Conservation (phyloP, 2,888 invertebrate genomes). For the Tenodera sinensis region DNA sequence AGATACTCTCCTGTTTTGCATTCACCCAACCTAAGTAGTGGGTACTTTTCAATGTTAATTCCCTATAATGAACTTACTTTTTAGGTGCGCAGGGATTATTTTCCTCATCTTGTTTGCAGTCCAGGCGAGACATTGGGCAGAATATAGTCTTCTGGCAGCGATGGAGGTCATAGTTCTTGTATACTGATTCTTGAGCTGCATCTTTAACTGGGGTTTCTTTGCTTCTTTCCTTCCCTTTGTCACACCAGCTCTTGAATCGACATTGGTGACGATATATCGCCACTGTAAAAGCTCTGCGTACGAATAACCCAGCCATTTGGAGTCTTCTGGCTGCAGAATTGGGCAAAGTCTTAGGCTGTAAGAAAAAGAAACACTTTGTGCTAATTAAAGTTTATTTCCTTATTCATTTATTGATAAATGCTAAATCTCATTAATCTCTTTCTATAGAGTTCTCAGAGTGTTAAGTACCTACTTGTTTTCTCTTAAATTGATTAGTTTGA, state of each 20-base stretch:
- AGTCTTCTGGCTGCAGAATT: not conserved
- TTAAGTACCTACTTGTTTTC: too few relatives aligned
- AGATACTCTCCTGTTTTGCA: too few relatives aligned
- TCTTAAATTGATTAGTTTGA: too few relatives aligned
- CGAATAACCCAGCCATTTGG: not conserved
- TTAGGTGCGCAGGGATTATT: not conserved
- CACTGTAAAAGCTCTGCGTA: not conserved
- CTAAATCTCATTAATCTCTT: too few relatives aligned
- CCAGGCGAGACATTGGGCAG: not conserved
- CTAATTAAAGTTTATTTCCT: too few relatives aligned
- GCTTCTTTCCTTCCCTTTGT: not conserved
- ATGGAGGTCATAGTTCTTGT: not conserved
- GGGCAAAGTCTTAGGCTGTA: too few relatives aligned
- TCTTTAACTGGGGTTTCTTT: not conserved
- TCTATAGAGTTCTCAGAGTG: too few relatives aligned
- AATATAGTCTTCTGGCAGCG: not conserved
- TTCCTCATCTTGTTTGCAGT: not conserved
- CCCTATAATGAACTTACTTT: not conserved
- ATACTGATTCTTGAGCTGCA: not conserved
- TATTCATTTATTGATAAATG: too few relatives aligned
- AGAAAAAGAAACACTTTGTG: too few relatives aligned
- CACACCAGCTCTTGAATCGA: not conserved
- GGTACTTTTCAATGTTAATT: too few relatives aligned
- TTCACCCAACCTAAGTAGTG: too few relatives aligned
- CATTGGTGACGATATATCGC: not conserved